Conservation (phyloP, 2,888 invertebrate species). For the Lycocerus yunnanus region DNA sequence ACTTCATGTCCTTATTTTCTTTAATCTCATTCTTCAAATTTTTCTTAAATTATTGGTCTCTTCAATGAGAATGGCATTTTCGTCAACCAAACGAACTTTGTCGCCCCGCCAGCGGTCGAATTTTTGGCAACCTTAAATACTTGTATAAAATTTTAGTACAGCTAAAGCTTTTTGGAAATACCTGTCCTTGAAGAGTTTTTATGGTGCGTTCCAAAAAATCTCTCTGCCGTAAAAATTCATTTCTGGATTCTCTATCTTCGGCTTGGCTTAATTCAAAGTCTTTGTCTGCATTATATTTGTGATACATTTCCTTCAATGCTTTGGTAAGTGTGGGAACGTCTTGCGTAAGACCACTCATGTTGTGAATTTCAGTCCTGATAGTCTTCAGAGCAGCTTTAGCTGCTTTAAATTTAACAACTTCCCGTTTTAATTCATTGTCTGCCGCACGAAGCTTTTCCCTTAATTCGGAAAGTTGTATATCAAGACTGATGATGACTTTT, state of each 20-base stretch:
- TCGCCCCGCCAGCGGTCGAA: constrained; percentile 47
- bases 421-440: constrained; percentile 71
- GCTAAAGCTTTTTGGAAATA: constrained; percentile 22
- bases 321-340: constrained; percentile 68
- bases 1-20: constrained; percentile 74
- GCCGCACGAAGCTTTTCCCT: constrained; percentile 77
- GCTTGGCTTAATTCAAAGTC: constrained; percentile 69
- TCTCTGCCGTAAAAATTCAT: constrained; percentile 79
- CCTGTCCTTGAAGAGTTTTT: constrained; percentile 57
- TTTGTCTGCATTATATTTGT: constrained; percentile 73
- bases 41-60: constrained; percentile 78
- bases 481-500: constrained; percentile 69
- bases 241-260: constrained; percentile 72
- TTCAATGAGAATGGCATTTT: constrained; percentile 75
- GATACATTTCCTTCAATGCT: constrained; percentile 65
- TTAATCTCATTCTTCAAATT: constrained; percentile 69
- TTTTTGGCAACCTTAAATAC: constrained; percentile 50
- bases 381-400: constrained; percentile 69
- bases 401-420: constrained; percentile 64
- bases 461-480: constrained; percentile 75
- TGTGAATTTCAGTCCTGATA: constrained; percentile 81
- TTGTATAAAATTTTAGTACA: constrained; percentile 5
- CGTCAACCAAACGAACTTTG: constrained; percentile 59
- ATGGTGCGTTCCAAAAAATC: constrained; percentile 78
- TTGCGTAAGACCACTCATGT: constrained; percentile 77